Percentiles rank a stretch among this genome's conserved stretches.
phyloP scores from a whole-genome alignment of 1,140 invertebrate species.

The Atta texana region DNA sequence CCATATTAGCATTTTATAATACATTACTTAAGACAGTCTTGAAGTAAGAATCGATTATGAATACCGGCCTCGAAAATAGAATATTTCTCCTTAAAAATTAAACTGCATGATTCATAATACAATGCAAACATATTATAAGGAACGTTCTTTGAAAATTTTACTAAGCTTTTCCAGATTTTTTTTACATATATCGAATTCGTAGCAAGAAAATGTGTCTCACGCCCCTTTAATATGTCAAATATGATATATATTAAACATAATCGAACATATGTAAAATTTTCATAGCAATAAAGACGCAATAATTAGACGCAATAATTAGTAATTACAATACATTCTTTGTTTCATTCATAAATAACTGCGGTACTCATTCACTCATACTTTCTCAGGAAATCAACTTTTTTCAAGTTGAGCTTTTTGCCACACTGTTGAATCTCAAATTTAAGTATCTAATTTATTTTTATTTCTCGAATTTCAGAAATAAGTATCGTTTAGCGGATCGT shows the following conservation, averaged over 20 bases:
- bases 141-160: conserved; percentile 14
- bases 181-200: background rate
- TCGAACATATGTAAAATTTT: background rate
- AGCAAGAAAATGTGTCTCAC: background rate
- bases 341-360: background rate
- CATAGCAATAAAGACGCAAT: conserved; percentile 10
- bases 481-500: conserved; percentile 18
- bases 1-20: too few species aligned
- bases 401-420: background rate
- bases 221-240: background rate
- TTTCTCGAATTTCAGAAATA: conserved; percentile 10
- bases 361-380: background rate
- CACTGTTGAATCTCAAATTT: background rate
- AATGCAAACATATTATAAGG: background rate
- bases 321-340: background rate
- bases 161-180: background rate
- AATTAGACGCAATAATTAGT: background rate
- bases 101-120: background rate
- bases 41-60: too few species aligned
- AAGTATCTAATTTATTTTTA: background rate
- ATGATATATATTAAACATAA: background rate
- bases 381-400: background rate
- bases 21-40: too few species aligned
- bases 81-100: background rate
- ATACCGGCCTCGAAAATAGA: background rate